These are phyloP conservation scores for Aricia artaxerxes DNA, from an alignment of 2,888 invertebrate genomes.

Conservation along the genomic window DNA sequence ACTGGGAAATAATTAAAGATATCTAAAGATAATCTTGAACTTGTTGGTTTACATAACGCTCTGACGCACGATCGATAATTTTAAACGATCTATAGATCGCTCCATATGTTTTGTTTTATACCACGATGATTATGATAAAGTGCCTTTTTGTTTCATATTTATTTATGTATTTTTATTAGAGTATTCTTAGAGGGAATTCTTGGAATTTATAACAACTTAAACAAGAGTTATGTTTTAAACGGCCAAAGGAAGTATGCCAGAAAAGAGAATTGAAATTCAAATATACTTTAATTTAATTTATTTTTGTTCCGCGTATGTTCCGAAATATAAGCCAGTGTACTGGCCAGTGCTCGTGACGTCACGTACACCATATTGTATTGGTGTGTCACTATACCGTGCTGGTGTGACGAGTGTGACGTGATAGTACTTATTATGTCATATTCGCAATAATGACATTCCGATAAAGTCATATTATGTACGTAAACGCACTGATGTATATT, in stretches of 20 bases:
- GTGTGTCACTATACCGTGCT: too few relatives aligned
- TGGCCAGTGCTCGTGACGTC: too few relatives aligned
- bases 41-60: not conserved
- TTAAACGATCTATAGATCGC: constrained; percentile 10
- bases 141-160: constrained; percentile 12
- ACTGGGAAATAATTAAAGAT: not conserved
- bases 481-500: too few relatives aligned
- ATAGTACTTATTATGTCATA: too few relatives aligned
- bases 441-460: too few relatives aligned
- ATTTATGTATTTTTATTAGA: not conserved
- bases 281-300: too few relatives aligned
- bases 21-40: constrained; percentile 6
- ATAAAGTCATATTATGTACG: too few relatives aligned
- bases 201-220: not conserved
- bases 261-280: not conserved
- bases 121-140: constrained; percentile 15
- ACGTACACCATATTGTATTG: too few relatives aligned
- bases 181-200: not conserved
- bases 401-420: too few relatives aligned
- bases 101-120: not conserved
- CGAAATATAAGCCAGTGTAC: too few relatives aligned
- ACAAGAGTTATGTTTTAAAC: not conserved
- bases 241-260: not conserved
- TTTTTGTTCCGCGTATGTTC: too few relatives aligned
- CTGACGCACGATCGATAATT: constrained; percentile 18